phyloP scores from a whole-genome alignment of 2,113 vertebrate species.

The Lophochroa leadbeateri region DNA sequence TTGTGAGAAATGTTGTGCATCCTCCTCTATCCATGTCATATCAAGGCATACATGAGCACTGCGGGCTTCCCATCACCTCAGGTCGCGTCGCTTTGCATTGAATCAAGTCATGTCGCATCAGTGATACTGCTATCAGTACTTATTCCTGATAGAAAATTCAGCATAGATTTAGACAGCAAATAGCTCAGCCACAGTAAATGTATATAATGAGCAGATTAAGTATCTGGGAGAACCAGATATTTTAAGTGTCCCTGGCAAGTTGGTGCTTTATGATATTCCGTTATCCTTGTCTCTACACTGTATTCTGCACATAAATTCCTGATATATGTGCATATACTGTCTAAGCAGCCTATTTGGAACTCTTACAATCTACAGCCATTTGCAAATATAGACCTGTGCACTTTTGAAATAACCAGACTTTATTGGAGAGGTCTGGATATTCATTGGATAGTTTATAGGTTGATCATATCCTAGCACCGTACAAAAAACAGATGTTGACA shows the following conservation, averaged over 20 bases:
- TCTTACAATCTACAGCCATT: neutral
- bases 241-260: conserved; percentile 53
- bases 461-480: neutral
- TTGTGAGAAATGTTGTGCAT: neutral
- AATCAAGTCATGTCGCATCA: conserved; percentile 66
- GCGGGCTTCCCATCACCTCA: conserved; percentile 33
- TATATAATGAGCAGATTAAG: conserved; percentile 67
- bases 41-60: neutral
- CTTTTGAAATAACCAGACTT: neutral
- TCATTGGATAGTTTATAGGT: neutral
- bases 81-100: conserved; percentile 54
- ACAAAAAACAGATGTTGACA: conserved; percentile 3
- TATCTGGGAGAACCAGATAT: conserved; percentile 56
- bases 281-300: neutral
- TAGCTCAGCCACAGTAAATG: conserved; percentile 63
- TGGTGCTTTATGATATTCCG: neutral
- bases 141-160: conserved; percentile 57
- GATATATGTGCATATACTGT: neutral
- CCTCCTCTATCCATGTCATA: neutral
- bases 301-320: neutral
- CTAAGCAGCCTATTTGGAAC: neutral
- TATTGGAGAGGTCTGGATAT: neutral
- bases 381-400: neutral
- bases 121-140: conserved; percentile 28
- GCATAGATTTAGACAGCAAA: conserved; percentile 68